These are phyloP conservation scores for Lithophane semibrunnea DNA, from an alignment of 2,888 invertebrate genomes.

Conservation along the genomic window DNA sequence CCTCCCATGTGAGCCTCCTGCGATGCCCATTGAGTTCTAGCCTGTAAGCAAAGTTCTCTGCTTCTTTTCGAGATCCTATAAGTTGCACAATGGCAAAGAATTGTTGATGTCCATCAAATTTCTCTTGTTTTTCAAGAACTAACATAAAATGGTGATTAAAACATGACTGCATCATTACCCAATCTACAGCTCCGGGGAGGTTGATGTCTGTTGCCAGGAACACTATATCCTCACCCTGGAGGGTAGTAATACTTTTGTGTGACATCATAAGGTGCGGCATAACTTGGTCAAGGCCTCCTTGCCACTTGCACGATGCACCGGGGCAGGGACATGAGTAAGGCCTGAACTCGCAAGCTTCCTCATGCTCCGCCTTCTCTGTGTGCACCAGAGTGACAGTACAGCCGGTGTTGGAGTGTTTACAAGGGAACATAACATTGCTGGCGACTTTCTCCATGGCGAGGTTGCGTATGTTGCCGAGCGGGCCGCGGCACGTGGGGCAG, in stretches of 20 bases:
- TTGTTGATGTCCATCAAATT: constrained; percentile 98
- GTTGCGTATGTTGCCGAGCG: constrained; percentile 98
- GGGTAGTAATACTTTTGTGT: constrained; percentile 99
- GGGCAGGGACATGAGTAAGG: constrained; percentile 99
- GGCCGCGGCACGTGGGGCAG: constrained; percentile 99
- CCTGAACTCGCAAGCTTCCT: constrained; percentile 99
- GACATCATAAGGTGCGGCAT: constrained; percentile 99
- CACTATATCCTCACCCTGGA: constrained; percentile 99
- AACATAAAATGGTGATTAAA: constrained; percentile 99
- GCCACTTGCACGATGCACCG: constrained; percentile 99
- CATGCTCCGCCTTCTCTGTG: constrained; percentile 99
- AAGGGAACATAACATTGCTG: constrained; percentile 99
- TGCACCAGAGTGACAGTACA: constrained; percentile 97
- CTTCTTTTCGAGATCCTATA: constrained; percentile 99
- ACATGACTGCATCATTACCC: constrained; percentile 99
- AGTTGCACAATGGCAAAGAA: constrained; percentile 99
- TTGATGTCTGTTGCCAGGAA: constrained; percentile 99
- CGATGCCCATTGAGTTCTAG: constrained; percentile 99
- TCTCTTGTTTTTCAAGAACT: constrained; percentile 99
- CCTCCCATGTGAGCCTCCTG: constrained; percentile 99
- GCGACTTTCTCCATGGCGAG: constrained; percentile 99
- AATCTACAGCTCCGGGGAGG: constrained; percentile 99
- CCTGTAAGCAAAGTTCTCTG: constrained; percentile 99
- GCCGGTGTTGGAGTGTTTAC: constrained; percentile 99
- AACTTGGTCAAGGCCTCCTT: constrained; percentile 98